Percentiles rank a stretch among this genome's conserved stretches.
Conservation (phyloP, 2,113 vertebrate genomes). For the Eudyptes chrysolophus region DNA sequence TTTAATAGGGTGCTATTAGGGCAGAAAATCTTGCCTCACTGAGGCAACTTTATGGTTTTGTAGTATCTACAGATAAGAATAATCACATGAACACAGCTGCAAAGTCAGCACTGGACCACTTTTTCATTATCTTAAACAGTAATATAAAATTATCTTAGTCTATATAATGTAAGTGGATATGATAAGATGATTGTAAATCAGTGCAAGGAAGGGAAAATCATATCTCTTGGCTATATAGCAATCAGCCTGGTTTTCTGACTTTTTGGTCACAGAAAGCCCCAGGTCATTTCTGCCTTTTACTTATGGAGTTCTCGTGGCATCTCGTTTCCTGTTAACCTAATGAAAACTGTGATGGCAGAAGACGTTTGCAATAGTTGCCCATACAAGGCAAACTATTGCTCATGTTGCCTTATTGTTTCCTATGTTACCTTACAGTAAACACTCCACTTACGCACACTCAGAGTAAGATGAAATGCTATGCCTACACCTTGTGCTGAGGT, state of each 20-base stretch:
- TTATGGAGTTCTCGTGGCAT: rapidly evolving
- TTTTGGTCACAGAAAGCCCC: neutral
- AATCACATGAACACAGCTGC: neutral
- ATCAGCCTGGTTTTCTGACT: neutral
- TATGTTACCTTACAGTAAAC: neutral
- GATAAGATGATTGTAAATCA: neutral
- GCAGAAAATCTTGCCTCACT: neutral
- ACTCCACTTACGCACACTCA: neutral
- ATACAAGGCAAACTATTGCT: neutral
- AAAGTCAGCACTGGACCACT: neutral
- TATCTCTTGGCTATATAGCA: neutral
- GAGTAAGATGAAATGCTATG: neutral
- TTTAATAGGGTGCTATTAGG: neutral
- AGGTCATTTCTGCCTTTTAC: neutral
- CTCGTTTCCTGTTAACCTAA: neutral
- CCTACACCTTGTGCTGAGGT: neutral
- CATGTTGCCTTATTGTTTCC: neutral
- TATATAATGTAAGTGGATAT: neutral
- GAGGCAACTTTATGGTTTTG: neutral
- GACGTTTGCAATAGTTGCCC: neutral
- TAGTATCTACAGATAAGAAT: neutral
- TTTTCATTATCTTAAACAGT: neutral
- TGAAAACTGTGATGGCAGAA: neutral
- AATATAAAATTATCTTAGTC: neutral
- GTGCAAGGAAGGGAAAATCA: neutral